These are phyloP conservation scores for Thinocorus orbignyianus DNA, from an alignment of 2,113 vertebrate species.

Conservation along the genomic window DNA sequence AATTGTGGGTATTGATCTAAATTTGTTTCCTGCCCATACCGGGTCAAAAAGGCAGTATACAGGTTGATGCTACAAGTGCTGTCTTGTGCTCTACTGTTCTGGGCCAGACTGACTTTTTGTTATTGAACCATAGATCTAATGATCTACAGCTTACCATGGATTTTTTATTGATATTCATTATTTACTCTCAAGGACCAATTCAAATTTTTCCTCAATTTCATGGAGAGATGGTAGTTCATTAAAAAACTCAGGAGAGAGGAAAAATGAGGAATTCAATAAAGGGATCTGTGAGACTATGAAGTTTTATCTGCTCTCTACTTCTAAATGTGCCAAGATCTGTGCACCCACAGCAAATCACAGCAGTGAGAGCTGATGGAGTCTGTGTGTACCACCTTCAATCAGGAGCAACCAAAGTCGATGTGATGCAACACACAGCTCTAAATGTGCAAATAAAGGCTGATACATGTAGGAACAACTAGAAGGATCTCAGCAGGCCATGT, in stretches of 20 bases:
- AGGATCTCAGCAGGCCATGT: background rate
- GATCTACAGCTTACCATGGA: background rate
- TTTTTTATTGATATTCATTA: background rate
- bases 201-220: background rate
- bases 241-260: background rate
- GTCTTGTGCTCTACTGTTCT: background rate
- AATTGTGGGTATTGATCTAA: conserved; percentile 57
- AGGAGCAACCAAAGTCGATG: background rate
- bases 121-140: background rate
- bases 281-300: background rate
- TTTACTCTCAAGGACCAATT: background rate
- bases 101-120: background rate
- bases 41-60: background rate
- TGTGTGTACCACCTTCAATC: background rate
- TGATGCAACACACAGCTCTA: rapidly evolving
- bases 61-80: background rate
- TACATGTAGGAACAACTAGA: background rate
- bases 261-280: background rate
- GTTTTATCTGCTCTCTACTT: background rate
- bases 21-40: conserved; percentile 59
- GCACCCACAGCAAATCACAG: background rate
- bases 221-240: background rate
- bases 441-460: background rate
- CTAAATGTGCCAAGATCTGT: background rate
- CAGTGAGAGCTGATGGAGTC: background rate